phyloP scores from a whole-genome alignment of 1,140 invertebrate genomes.

The Ceratina calcarata region DNA sequence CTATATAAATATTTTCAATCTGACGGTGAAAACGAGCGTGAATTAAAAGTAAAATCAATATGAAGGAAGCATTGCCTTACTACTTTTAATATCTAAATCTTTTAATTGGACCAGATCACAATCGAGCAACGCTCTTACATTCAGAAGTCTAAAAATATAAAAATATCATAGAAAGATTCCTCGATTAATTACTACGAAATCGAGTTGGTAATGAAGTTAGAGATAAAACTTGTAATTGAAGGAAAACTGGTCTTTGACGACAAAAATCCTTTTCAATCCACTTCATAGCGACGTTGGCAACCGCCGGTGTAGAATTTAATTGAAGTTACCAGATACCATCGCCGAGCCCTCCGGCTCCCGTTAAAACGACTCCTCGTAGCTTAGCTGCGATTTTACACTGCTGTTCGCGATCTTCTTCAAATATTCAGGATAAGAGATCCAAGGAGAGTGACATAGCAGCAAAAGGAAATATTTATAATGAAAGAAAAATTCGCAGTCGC shows the following conservation, averaged over 20 bases:
- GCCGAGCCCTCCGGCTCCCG: not conserved
- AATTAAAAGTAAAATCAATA: conserved; percentile 1
- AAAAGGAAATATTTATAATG: too few species aligned
- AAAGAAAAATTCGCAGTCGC: too few species aligned
- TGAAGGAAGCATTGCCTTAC: not conserved
- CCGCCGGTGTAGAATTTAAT: conserved; percentile 24
- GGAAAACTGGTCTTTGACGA: not conserved
- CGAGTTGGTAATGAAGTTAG: not conserved
- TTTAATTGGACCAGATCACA: not conserved
- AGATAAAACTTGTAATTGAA: not conserved
- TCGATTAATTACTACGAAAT: not conserved
- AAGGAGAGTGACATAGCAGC: too few species aligned
- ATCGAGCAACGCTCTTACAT: too few species aligned
- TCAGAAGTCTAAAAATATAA: too few species aligned
- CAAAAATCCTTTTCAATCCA: conserved; percentile 30
- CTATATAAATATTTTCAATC: not conserved
- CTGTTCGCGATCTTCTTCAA: not conserved
- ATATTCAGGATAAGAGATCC: too few species aligned
- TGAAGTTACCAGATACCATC: conserved; percentile 12
- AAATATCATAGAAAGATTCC: too few species aligned
- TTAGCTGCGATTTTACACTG: not conserved
- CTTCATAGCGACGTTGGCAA: conserved; percentile 15
- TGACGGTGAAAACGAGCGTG: not conserved
- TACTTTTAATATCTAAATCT: not conserved
- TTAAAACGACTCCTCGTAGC: conserved; percentile 4